phyloP scores from a whole-genome alignment of 2,797 vertebrate genomes.

The Myotis findleyi region DNA sequence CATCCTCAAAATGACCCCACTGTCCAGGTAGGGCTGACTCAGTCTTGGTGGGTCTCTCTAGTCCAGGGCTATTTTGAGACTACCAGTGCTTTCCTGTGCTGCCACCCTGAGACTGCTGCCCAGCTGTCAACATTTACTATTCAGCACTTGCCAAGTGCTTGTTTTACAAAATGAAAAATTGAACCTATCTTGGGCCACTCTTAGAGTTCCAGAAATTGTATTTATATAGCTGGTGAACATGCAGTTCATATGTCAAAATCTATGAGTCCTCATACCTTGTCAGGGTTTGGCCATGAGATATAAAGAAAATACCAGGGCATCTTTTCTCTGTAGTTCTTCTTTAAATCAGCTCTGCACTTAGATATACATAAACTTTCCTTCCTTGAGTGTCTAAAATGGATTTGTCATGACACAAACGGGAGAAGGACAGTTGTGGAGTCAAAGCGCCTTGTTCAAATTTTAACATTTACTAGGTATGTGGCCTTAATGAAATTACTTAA shows the following conservation, averaged over 20 bases:
- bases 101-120: not conserved
- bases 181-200: slow-evolving; percentile 16
- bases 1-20: not conserved
- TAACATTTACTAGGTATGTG: not conserved
- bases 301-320: not conserved
- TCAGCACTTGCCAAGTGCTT: slow-evolving; percentile 40
- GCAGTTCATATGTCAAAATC: slow-evolving; percentile 46
- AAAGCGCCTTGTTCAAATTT: not conserved
- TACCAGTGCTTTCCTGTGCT: not conserved
- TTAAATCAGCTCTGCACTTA: slow-evolving; percentile 46
- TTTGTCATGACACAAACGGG: not conserved
- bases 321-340: slow-evolving; percentile 39
- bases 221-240: slow-evolving; percentile 54
- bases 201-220: slow-evolving; percentile 51
- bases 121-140: slow-evolving; percentile 23
- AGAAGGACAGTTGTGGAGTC: not conserved
- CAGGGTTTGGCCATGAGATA: slow-evolving; percentile 45
- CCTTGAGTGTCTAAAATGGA: slow-evolving; percentile 38
- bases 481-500: not conserved
- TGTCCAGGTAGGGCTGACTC: not conserved
- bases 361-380: not conserved
- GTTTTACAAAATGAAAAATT: slow-evolving; percentile 60
- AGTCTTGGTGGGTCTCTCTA: not conserved
- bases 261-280: slow-evolving; percentile 30
- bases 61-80: not conserved